Evolutionary conservation across 2,888 invertebrate genomes (phyloP).

Genomic region (Lordiphosa andalusiaca): DNA sequence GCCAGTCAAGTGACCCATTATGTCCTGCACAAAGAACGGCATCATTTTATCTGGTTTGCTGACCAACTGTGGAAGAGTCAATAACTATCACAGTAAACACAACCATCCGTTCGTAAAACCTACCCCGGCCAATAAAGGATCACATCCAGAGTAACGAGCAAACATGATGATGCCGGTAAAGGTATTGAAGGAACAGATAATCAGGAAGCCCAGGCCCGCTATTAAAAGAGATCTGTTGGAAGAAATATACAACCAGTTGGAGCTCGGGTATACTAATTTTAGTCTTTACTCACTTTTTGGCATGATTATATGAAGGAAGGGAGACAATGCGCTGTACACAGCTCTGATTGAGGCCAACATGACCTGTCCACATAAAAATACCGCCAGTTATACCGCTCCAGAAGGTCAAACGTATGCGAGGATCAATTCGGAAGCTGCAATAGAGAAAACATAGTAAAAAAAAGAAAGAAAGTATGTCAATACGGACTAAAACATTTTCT

Average conservation of each 20-base stretch:
- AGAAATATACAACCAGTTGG: not conserved
- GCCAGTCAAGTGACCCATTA: slow-evolving; percentile 81
- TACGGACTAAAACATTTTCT: no score
- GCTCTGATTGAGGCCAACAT: slow-evolving; percentile 86
- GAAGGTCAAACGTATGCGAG: slow-evolving; percentile 84
- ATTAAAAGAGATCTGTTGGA: slow-evolving; percentile 81
- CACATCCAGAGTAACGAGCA: slow-evolving; percentile 83
- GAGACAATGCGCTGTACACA: slow-evolving; percentile 87
- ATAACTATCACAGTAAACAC: not conserved
- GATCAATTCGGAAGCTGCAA: slow-evolving; percentile 83
- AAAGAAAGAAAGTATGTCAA: no score
- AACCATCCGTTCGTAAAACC: slow-evolving; percentile 16
- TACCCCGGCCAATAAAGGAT: slow-evolving; percentile 82
- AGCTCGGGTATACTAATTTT: not conserved
- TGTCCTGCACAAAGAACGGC: slow-evolving; percentile 83
- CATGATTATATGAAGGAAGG: slow-evolving; percentile 82
- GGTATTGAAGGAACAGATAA: slow-evolving; percentile 82
- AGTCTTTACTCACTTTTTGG: slow-evolving; percentile 80
- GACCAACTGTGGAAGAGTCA: slow-evolving; percentile 69
- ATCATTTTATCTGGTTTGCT: slow-evolving; percentile 81
- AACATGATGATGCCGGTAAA: slow-evolving; percentile 83
- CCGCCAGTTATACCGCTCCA: slow-evolving; percentile 85
- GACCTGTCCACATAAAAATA: slow-evolving; percentile 83
- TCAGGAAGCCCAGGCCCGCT: slow-evolving; percentile 82
- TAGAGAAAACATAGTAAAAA: no score